These are phyloP conservation scores for Muraenolepis orangiensis DNA, from an alignment of 2,797 vertebrate species.

Conservation along the genomic window DNA sequence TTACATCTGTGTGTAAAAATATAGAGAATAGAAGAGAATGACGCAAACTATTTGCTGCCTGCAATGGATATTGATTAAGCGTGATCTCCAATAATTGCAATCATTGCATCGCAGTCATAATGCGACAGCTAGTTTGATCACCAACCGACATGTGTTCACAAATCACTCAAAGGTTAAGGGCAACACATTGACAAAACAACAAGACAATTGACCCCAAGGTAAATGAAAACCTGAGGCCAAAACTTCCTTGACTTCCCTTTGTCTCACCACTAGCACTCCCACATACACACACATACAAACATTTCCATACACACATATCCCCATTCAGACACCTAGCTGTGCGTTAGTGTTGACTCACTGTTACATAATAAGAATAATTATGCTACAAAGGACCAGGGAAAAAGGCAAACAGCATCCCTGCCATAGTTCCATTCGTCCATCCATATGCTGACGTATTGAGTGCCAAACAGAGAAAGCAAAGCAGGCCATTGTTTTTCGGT, in stretches of 20 bases:
- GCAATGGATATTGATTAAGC: background rate
- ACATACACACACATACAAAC: slow-evolving; percentile 41
- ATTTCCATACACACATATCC: slow-evolving; percentile 31
- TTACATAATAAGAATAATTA: slow-evolving; percentile 59
- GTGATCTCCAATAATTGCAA: background rate
- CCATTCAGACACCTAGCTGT: slow-evolving; percentile 61
- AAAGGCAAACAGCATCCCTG: slow-evolving; percentile 60
- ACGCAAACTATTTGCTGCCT: background rate
- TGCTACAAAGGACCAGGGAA: slow-evolving; percentile 70
- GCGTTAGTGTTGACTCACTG: slow-evolving; percentile 61
- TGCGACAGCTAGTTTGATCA: background rate
- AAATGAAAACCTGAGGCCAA: background rate
- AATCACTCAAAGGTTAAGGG: background rate
- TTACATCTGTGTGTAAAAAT: too few species aligned
- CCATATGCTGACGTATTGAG: slow-evolving; percentile 74
- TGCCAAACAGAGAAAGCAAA: slow-evolving; percentile 67
- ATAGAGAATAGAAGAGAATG: background rate
- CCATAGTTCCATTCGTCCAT: slow-evolving; percentile 62
- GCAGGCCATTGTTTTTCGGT: slow-evolving; percentile 55
- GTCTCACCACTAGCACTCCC: too few species aligned
- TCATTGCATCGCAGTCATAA: background rate
- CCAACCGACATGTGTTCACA: background rate
- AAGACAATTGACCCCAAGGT: background rate
- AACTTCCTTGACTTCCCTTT: background rate
- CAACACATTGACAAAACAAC: background rate